phyloP scores from a whole-genome alignment of 2,113 vertebrate genomes.

The Sturnira hondurensis region DNA sequence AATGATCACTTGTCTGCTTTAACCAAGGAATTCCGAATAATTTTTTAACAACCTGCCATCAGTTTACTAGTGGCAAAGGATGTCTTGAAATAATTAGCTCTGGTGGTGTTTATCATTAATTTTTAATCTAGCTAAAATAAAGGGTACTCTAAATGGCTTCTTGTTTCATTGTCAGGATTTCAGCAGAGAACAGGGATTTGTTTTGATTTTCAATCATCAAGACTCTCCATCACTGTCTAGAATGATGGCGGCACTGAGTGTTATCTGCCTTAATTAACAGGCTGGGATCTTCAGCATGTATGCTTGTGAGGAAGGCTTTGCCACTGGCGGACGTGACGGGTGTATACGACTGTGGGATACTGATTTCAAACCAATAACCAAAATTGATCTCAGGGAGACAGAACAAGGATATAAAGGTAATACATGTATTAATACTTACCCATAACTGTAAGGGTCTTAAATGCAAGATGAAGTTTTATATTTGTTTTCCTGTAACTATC shows the following conservation, averaged over 20 bases:
- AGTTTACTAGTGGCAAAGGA: neutral
- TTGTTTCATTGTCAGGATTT: constrained; percentile 4
- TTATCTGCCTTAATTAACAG: constrained; percentile 77
- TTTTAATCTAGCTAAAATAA: neutral
- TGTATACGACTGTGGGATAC: constrained; percentile 96
- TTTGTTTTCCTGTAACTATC: neutral
- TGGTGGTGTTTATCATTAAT: neutral
- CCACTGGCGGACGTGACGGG: constrained; percentile 95
- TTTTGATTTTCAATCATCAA: neutral
- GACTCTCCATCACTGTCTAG: neutral
- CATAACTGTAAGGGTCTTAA: neutral
- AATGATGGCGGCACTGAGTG: neutral
- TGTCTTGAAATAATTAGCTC: neutral
- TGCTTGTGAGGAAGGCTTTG: constrained; percentile 95
- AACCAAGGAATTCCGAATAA: neutral
- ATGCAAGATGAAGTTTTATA: neutral
- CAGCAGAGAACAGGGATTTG: neutral
- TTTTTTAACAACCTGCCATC: neutral
- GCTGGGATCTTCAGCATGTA: constrained; percentile 99
- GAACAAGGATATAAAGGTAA: constrained; percentile 98
- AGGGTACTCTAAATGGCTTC: neutral
- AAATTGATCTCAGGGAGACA: constrained; percentile 96
- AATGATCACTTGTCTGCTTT: neutral
- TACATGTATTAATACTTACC: neutral
- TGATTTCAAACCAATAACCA: constrained; percentile 98